These are phyloP conservation scores for Ophion ellenae DNA, from an alignment of 2,888 invertebrate species.

Conservation along the genomic window DNA sequence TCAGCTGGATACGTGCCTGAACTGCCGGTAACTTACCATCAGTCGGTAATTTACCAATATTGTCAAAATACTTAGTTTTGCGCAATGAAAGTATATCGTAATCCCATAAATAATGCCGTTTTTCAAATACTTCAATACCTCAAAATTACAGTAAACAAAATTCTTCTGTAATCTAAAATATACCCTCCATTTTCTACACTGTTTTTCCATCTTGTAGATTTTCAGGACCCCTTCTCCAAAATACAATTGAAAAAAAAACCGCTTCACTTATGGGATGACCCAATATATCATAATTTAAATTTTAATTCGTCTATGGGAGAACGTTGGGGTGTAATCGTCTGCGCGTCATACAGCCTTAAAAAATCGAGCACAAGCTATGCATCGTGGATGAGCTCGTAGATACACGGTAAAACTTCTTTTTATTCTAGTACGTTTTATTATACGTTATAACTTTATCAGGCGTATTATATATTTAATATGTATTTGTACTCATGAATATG, in stretches of 20 bases:
- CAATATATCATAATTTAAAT: background rate
- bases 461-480: constrained; percentile 65
- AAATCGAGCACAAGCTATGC: background rate
- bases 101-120: too few species aligned
- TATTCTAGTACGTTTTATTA: constrained; percentile 62
- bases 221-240: too few species aligned
- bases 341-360: background rate
- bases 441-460: constrained; percentile 69
- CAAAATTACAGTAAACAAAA: too few species aligned
- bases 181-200: too few species aligned
- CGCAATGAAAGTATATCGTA: too few species aligned
- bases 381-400: background rate
- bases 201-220: too few species aligned
- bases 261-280: background rate
- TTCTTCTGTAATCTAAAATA: too few species aligned
- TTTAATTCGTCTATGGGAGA: background rate
- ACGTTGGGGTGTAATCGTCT: background rate
- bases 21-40: too few species aligned
- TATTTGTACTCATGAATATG: constrained; percentile 49
- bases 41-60: too few species aligned
- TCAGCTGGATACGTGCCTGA: too few species aligned
- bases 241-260: background rate
- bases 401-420: constrained; percentile 65
- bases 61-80: too few species aligned
- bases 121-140: too few species aligned